Percentiles rank a stretch among this genome's conserved stretches.
These are phyloP conservation scores for Epinotia ramella DNA, from an alignment of 2,888 invertebrate genomes.

Conservation along the genomic window DNA sequence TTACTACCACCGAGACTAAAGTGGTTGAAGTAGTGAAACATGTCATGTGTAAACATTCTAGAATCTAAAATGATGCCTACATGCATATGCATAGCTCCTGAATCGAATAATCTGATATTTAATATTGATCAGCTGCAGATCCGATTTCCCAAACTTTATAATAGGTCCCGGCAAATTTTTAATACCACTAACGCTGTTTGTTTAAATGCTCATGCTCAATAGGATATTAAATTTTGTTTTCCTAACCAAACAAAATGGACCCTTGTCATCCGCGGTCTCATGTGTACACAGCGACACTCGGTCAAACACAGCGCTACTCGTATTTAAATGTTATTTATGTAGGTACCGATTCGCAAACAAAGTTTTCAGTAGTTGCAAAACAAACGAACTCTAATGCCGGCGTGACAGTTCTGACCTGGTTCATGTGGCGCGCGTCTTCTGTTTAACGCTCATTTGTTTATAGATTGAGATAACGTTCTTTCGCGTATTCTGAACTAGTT, in stretches of 20 bases:
- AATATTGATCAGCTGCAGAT: not conserved
- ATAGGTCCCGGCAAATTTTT: slow-evolving; percentile 19
- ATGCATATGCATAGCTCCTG: too few relatives aligned
- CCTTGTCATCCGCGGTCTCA: slow-evolving; percentile 71
- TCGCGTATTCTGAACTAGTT: not conserved
- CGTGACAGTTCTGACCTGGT: slow-evolving; percentile 40
- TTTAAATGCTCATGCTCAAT: slow-evolving; percentile 56
- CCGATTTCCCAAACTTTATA: not conserved
- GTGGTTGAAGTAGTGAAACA: too few relatives aligned
- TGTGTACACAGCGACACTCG: slow-evolving; percentile 64
- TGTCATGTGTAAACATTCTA: too few relatives aligned
- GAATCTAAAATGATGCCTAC: too few relatives aligned
- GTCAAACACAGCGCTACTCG: slow-evolving; percentile 57
- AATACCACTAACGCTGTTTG: slow-evolving; percentile 33
- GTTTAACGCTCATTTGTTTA: slow-evolving; percentile 24
- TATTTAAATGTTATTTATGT: slow-evolving; percentile 53
- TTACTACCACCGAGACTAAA: too few relatives aligned
- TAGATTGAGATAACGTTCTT: not conserved
- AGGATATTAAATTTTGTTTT: slow-evolving; percentile 73
- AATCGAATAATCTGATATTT: not conserved
- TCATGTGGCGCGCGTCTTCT: slow-evolving; percentile 33
- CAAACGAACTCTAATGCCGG: slow-evolving; percentile 36
- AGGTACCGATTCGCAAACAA: slow-evolving; percentile 45
- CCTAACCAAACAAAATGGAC: slow-evolving; percentile 63
- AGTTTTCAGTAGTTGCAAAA: slow-evolving; percentile 34